A percentile compares a stretch with the other conserved stretches of the same genome.
phyloP scores from a whole-genome alignment of 2,797 vertebrate genomes.

The Gila robusta region DNA sequence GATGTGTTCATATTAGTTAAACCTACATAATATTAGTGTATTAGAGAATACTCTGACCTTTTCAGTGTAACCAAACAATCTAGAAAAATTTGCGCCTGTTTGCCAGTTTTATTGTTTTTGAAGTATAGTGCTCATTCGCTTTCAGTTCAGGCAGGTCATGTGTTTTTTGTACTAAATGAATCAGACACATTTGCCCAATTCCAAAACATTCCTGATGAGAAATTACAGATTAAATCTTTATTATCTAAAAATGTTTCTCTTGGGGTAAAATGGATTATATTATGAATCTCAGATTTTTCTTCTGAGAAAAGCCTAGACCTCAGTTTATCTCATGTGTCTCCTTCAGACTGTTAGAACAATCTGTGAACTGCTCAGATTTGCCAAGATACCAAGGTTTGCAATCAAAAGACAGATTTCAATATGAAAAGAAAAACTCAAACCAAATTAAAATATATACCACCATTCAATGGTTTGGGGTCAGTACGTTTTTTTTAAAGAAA shows the following conservation, averaged over 20 bases:
- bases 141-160: constrained; percentile 2
- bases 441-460: background rate
- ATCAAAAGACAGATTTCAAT: background rate
- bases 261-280: background rate
- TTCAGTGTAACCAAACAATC: background rate
- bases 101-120: background rate
- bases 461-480: background rate
- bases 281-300: background rate
- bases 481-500: background rate
- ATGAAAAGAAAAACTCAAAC: background rate
- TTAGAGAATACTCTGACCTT: background rate
- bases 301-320: background rate
- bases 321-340: background rate
- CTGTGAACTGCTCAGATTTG: background rate
- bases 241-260: background rate
- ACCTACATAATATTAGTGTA: background rate
- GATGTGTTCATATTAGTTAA: background rate
- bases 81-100: background rate
- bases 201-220: background rate
- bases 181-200: background rate
- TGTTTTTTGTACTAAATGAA: background rate
- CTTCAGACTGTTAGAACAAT: background rate
- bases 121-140: background rate
- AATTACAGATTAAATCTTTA: background rate
- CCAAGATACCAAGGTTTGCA: background rate